phyloP scores from a whole-genome alignment of 1,140 invertebrate species.

The Bombus vancouverensis region DNA sequence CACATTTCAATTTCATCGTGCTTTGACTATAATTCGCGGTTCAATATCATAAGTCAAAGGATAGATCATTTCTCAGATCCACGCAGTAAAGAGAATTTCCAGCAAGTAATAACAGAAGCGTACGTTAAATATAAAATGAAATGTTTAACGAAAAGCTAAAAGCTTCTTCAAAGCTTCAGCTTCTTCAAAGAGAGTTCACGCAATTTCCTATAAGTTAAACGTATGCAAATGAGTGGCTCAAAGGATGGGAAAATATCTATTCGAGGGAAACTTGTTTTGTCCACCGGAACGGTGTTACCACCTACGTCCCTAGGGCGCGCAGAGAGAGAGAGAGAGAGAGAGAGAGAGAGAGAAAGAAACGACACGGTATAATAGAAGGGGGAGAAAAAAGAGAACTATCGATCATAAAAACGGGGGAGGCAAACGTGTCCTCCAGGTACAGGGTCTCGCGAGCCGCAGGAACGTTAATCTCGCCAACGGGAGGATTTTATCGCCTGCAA shows the following conservation, averaged over 20 bases:
- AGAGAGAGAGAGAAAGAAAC: neutral
- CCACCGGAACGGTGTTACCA: neutral
- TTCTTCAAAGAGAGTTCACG: neutral
- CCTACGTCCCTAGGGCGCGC: neutral
- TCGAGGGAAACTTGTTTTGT: neutral
- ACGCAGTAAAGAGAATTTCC: neutral
- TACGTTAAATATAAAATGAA: neutral
- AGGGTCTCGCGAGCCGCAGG: slow-evolving; percentile 61
- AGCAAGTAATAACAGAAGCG: neutral
- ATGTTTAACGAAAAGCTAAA: neutral
- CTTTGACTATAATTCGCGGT: neutral
- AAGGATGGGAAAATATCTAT: neutral
- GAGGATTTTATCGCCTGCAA: slow-evolving; percentile 78
- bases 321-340: neutral
- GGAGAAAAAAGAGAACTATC: slow-evolving; percentile 29
- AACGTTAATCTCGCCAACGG: slow-evolving; percentile 79
- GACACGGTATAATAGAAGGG: slow-evolving; percentile 16
- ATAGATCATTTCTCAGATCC: neutral
- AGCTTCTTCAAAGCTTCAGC: no score
- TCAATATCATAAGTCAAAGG: neutral
- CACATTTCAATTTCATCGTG: neutral
- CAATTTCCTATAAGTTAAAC: slow-evolving; percentile 1
- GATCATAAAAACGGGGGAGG: slow-evolving; percentile 31
- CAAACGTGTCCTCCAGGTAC: slow-evolving; percentile 40
- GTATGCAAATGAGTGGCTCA: neutral